These are phyloP conservation scores for Zeuzera pyrina DNA, from an alignment of 2,888 invertebrate species.

Conservation along the genomic window DNA sequence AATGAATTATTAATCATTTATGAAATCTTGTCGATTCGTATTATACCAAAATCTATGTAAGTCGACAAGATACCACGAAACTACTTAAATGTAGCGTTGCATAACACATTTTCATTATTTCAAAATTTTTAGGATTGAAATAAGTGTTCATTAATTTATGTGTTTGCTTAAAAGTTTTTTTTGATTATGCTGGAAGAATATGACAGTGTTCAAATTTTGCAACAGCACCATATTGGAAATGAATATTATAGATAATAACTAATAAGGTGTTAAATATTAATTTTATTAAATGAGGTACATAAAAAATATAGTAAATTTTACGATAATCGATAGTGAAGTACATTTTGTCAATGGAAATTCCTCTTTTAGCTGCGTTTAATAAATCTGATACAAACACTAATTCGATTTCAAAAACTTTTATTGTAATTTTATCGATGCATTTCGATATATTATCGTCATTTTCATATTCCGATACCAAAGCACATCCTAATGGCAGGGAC, in stretches of 20 bases:
- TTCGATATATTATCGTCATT: not conserved
- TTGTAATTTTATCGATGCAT: conserved; percentile 1
- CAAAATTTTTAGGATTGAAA: conserved; percentile 19
- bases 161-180: conserved; percentile 15
- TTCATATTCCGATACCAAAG: not conserved
- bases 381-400: conserved; percentile 13
- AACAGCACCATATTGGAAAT: conserved; percentile 15
- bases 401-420: conserved; percentile 1
- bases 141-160: conserved; percentile 24
- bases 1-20: conserved; percentile 15
- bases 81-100: conserved; percentile 24
- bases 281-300: conserved; percentile 23
- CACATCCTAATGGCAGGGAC: conserved; percentile 3
- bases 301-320: conserved; percentile 27
- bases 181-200: conserved; percentile 20
- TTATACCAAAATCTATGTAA: conserved; percentile 10
- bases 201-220: conserved; percentile 23
- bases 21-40: conserved; percentile 13
- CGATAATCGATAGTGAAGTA: conserved; percentile 20
- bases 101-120: conserved; percentile 20
- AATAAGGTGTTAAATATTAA: conserved; percentile 18
- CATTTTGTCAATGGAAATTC: conserved; percentile 15
- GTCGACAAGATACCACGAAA: conserved; percentile 22
- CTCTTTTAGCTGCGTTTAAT: conserved; percentile 13
- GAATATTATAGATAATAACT: conserved; percentile 21